phyloP scores from a whole-genome alignment of 92 coral and sea anemone genomes.

The Virgularia gustaviana region DNA sequence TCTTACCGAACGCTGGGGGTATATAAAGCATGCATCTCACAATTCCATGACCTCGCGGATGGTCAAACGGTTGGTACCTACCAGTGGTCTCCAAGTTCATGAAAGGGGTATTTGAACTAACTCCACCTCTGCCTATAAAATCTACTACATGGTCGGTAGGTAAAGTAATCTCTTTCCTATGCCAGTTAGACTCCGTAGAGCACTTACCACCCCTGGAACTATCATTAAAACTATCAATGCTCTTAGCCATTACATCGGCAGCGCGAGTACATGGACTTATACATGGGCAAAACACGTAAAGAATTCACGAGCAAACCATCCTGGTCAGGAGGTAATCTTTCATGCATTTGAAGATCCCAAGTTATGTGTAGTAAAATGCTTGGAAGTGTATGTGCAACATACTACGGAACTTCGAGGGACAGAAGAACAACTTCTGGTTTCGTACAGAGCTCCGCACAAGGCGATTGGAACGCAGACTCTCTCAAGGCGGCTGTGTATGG shows the following conservation, averaged over 20 bases:
- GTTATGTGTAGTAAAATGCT: constrained; percentile 21
- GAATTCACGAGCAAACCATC: constrained; percentile 29
- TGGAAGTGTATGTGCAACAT: constrained; percentile 29
- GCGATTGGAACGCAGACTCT: constrained; percentile 30
- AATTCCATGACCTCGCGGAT: constrained; percentile 43
- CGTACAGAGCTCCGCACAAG: constrained; percentile 19
- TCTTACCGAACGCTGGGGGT: constrained; percentile 44
- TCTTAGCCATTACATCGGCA: constrained; percentile 51
- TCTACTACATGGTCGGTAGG: constrained; percentile 38
- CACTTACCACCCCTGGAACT: constrained; percentile 20
- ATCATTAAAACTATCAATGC: constrained; percentile 25
- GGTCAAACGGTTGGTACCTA: constrained; percentile 20
- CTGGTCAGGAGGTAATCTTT: background rate
- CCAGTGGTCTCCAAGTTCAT: constrained; percentile 48
- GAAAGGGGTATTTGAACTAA: constrained; percentile 34
- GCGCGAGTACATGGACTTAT: constrained; percentile 46
- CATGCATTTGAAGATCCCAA: constrained; percentile 30
- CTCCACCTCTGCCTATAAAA: constrained; percentile 36
- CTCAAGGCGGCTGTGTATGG: too few relatives aligned
- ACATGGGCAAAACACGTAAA: constrained; percentile 7
- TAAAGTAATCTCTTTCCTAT: background rate
- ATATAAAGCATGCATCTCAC: constrained; percentile 46
- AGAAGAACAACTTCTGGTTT: constrained; percentile 29
- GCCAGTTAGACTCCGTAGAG: constrained; percentile 16
- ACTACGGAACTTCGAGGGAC: too few relatives aligned